Base-by-base conservation (phyloP, 2,113 vertebrate species). In the Vulpes lagopus region DNA sequence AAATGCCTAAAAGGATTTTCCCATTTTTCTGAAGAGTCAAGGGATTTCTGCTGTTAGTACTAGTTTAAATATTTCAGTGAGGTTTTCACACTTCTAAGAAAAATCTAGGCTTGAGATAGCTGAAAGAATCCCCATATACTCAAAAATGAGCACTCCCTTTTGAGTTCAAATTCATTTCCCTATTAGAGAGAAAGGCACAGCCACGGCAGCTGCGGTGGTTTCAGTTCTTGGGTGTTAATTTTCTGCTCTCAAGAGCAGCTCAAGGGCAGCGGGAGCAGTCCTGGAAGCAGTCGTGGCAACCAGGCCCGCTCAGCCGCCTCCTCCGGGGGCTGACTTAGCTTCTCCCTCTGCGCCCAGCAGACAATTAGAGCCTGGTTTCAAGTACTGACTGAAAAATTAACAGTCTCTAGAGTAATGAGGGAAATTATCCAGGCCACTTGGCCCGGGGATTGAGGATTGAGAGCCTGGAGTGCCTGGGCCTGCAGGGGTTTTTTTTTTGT, bases 361-460 rank as follows among this genome's bases (percentile, higher is more conserved):
- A 73, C 80, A 96, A 80, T 92, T 83, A 93, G 0, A 96, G 80
- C 89, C 4, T 0, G 11, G 57, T 85, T 83, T 73, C 94, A 84
- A 96, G 51, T 60, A 51, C 22, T 74, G n/a, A 88, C 76, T 69
- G 80, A 96, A 94, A 81, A 87, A 78, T 90, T 74, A 93, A 76
- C 27, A 80, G 85, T 81, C 96, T 94, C 94, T 17, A 22, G 80
- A 71, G 94, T 64, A 69, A 91, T 76, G 62, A 80, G 69, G 85
- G 69, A 80, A 96, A 87, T 88, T 53, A 90, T 55, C 67, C n/a
- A 84, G 81, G 64, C 62, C 25, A 8, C 69, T 64, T 27, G 60
- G 78, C 25, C 65, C 0, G 0, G 38, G 55, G 1, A 57, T 74
- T 22, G n/a, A 79, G 55, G 1, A 57, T 74, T 22, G n/a, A 79